Conservation (phyloP, 2,888 invertebrate species). For the Tetropium fuscum region DNA sequence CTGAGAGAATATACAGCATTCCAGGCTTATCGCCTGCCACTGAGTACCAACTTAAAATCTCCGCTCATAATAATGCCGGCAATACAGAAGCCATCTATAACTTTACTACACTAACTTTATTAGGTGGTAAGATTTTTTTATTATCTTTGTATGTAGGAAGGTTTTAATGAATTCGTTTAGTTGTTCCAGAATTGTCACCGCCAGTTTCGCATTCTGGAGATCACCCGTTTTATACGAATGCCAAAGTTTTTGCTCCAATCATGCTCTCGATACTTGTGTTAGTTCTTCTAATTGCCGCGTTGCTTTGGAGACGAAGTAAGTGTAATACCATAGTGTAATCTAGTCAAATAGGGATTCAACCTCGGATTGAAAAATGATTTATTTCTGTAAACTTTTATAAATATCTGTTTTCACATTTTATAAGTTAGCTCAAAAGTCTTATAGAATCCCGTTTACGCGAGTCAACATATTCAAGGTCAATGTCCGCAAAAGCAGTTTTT, state of each 20-base stretch:
- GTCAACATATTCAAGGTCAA: too few relatives aligned
- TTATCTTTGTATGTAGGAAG: background rate
- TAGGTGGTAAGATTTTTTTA: constrained; percentile 72
- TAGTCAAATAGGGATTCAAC: too few relatives aligned
- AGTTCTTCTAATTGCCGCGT: constrained; percentile 75
- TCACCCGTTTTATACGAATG: constrained; percentile 75
- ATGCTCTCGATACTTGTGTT: constrained; percentile 76
- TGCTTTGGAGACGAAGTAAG: constrained; percentile 78
- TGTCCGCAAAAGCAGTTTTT: too few relatives aligned
- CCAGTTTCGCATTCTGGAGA: constrained; percentile 77
- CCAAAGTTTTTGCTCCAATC: constrained; percentile 73
- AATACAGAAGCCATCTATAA: constrained; percentile 86
- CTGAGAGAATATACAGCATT: constrained; percentile 85
- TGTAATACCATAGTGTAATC: too few relatives aligned
- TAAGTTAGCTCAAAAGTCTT: too few relatives aligned
- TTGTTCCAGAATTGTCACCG: constrained; percentile 75
- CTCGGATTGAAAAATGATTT: too few relatives aligned
- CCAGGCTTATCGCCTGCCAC: constrained; percentile 81
- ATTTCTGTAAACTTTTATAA: too few relatives aligned
- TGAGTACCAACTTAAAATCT: constrained; percentile 79
- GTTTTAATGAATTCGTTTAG: constrained; percentile 53
- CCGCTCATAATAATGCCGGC: constrained; percentile 90
- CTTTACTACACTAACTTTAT: constrained; percentile 83
- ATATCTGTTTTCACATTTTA: too few relatives aligned
- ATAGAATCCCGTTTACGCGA: too few relatives aligned